These are phyloP conservation scores for Typhlomys cinereus DNA, from an alignment of 2,113 vertebrate species.

Conservation along the genomic window DNA sequence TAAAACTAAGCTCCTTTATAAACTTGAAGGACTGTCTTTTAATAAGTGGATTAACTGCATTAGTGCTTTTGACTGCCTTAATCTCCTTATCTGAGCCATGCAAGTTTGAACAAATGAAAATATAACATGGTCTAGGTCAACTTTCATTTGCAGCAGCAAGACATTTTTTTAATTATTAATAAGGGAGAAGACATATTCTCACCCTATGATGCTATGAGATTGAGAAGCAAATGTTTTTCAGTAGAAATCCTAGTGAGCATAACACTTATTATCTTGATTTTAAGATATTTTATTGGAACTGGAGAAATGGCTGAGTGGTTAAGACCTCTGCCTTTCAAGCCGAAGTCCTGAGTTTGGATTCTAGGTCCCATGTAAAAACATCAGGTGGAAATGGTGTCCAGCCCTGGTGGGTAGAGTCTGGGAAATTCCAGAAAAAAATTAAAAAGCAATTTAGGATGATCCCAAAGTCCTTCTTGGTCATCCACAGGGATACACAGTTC, in stretches of 20 bases:
- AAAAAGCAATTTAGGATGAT: too few species aligned
- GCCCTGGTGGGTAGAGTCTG: too few species aligned
- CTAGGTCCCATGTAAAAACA: too few species aligned
- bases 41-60: slow-evolving; percentile 58
- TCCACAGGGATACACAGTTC: too few species aligned
- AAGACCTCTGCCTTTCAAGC: too few species aligned
- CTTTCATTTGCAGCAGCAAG: neutral
- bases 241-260: neutral
- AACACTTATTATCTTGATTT: slow-evolving; percentile 12
- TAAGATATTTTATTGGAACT: neutral
- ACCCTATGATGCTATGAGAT: neutral
- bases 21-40: slow-evolving; percentile 37
- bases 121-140: neutral
- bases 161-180: neutral
- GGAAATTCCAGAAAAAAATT: too few species aligned
- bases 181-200: neutral
- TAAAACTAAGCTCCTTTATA: slow-evolving; percentile 56
- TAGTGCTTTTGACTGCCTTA: slow-evolving; percentile 47
- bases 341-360: too few species aligned
- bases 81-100: slow-evolving; percentile 45
- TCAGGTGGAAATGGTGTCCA: too few species aligned
- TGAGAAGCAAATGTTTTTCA: neutral
- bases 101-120: slow-evolving; percentile 54
- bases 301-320: too few species aligned
- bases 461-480: too few species aligned